A percentile compares a stretch with the other conserved stretches of the same genome.
phyloP scores from a whole-genome alignment of 2,113 vertebrate genomes.

The Myiozetetes cayanensis region DNA sequence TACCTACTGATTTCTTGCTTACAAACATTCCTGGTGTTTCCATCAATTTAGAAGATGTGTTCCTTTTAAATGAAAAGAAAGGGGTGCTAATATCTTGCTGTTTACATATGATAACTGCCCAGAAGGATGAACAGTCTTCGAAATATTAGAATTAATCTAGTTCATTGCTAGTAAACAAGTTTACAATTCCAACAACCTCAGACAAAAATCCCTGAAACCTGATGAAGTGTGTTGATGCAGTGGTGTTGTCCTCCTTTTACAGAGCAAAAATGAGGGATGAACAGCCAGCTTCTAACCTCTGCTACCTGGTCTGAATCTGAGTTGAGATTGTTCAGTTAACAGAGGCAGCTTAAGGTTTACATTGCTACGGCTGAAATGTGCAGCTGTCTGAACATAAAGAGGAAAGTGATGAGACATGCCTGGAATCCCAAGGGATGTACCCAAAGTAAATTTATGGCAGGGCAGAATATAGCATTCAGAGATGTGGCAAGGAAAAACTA shows the following conservation, averaged over 20 bases:
- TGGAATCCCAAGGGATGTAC: not conserved
- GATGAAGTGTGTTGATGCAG: not conserved
- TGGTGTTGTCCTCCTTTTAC: not conserved
- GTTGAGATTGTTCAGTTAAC: not conserved
- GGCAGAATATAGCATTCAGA: not conserved
- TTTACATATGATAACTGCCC: not conserved
- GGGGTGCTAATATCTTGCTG: not conserved
- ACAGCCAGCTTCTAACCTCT: not conserved
- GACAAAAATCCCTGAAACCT: not conserved
- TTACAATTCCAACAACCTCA: not conserved
- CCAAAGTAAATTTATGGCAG: not conserved
- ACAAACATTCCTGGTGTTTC: not conserved
- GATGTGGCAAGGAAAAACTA: not conserved
- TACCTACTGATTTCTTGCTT: not conserved
- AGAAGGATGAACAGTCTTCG: not conserved
- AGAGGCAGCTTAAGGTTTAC: not conserved
- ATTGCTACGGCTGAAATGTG: not conserved
- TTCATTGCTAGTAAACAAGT: not conserved
- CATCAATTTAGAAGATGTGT: not conserved
- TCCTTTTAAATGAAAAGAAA: not conserved
- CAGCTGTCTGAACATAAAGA: not conserved
- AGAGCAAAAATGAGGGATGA: not conserved
- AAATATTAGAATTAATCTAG: not conserved
- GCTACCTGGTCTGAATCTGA: not conserved
- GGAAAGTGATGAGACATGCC: not conserved